Evolutionary conservation across 2,888 invertebrate species (phyloP).

Genomic region (Andrena marginata): DNA sequence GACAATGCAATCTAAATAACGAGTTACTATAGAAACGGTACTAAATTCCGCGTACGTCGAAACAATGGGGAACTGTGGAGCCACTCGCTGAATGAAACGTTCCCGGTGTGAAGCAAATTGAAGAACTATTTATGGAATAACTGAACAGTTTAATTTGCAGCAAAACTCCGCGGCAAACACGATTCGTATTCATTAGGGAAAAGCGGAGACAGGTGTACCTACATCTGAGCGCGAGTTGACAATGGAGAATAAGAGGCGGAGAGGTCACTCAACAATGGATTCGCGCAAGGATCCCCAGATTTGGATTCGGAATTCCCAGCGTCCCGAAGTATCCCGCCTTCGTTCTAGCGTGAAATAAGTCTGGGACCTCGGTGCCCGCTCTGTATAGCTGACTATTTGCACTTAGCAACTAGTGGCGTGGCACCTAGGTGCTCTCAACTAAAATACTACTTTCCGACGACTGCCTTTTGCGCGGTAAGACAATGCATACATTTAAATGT

Average conservation of each 20-base stretch:
- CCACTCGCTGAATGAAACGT: constrained; percentile 26
- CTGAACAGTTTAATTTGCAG: constrained; percentile 49
- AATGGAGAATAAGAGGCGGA: constrained; percentile 46
- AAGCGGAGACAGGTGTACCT: constrained; percentile 20
- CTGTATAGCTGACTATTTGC: constrained; percentile 78
- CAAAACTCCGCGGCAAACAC: constrained; percentile 43
- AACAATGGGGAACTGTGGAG: neutral
- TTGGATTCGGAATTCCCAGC: constrained; percentile 72
- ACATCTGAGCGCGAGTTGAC: constrained; percentile 40
- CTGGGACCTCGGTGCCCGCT: constrained; percentile 74
- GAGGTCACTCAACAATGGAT: constrained; percentile 68
- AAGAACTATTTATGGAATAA: constrained; percentile 53
- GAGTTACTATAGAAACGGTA: neutral
- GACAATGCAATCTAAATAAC: constrained; percentile 34
- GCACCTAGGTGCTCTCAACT: constrained; percentile 78
- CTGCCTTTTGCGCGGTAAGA: constrained; percentile 63
- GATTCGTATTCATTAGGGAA: constrained; percentile 59
- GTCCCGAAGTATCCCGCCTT: constrained; percentile 74
- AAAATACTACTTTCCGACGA: constrained; percentile 68
- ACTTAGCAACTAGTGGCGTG: constrained; percentile 81
- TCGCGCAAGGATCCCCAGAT: constrained; percentile 64
- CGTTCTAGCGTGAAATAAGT: constrained; percentile 81
- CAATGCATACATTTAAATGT: constrained; percentile 62
- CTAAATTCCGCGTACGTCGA: constrained; percentile 4
- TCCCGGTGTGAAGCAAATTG: constrained; percentile 32